phyloP scores from a whole-genome alignment of 2,113 vertebrate genomes.

The Mormoops blainvillei region DNA sequence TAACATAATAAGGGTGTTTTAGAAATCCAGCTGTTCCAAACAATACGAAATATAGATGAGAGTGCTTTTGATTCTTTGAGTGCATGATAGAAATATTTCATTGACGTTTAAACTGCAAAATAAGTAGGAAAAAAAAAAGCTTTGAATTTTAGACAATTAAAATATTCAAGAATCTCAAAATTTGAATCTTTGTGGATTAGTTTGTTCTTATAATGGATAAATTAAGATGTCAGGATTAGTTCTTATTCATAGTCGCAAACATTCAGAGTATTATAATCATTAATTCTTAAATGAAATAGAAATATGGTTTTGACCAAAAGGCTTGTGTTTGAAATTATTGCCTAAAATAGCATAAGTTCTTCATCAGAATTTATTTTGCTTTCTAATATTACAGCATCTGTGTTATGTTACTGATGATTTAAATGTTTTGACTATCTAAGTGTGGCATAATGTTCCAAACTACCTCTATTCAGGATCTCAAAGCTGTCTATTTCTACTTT shows the following conservation, averaged over 20 bases:
- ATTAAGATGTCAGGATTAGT: not conserved
- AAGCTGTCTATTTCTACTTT: not conserved
- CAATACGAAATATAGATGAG: not conserved
- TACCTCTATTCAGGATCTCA: not conserved
- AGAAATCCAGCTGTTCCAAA: not conserved
- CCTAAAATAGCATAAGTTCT: not conserved
- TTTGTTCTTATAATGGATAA: not conserved
- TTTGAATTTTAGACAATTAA: not conserved
- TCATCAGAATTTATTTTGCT: not conserved
- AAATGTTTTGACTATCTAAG: not conserved
- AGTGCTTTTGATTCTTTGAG: not conserved
- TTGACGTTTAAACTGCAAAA: not conserved
- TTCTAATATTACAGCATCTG: not conserved
- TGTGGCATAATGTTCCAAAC: not conserved
- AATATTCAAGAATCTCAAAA: not conserved
- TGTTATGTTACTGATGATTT: not conserved
- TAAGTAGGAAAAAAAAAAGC: not conserved
- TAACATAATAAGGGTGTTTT: not conserved
- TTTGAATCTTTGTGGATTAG: not conserved
- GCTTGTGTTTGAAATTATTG: not conserved
- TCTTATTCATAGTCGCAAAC: not conserved
- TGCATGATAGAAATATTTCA: not conserved
- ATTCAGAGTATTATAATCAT: not conserved
- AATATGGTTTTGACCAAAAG: not conserved
- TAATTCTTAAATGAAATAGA: not conserved